phyloP scores from a whole-genome alignment of 1,140 invertebrate genomes.

The Hylaeus volcanicus region DNA sequence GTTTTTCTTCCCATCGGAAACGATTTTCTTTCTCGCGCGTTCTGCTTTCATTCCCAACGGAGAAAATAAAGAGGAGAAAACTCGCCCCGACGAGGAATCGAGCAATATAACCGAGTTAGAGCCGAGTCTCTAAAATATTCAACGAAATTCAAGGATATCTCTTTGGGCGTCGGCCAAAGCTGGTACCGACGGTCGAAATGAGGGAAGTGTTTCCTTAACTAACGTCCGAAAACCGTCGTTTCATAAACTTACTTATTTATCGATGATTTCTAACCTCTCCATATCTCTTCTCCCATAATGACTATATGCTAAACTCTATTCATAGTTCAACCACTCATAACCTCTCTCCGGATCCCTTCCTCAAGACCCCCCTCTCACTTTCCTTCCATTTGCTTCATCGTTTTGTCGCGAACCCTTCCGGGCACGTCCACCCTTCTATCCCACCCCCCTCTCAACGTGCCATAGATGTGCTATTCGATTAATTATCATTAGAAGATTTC shows the following conservation, averaged over 20 bases:
- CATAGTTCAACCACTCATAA: slow-evolving; percentile 80
- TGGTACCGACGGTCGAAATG: slow-evolving; percentile 47
- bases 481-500: slow-evolving; percentile 59
- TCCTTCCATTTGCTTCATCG: not conserved
- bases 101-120: slow-evolving; percentile 45
- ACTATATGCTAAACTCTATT: slow-evolving; percentile 79
- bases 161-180: slow-evolving; percentile 53
- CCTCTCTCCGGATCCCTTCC: slow-evolving; percentile 53
- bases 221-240: slow-evolving; percentile 55
- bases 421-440: not conserved
- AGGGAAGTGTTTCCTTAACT: slow-evolving; percentile 57
- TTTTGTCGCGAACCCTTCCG: not conserved
- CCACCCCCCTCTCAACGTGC: slow-evolving; percentile 44
- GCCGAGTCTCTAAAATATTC: slow-evolving; percentile 46
- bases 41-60: not conserved
- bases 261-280: slow-evolving; percentile 63
- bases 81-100: not conserved
- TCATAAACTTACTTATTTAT: slow-evolving; percentile 61
- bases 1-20: not conserved
- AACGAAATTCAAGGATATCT: slow-evolving; percentile 56
- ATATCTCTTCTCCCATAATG: slow-evolving; percentile 58
- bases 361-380: slow-evolving; percentile 12
- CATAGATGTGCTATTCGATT: slow-evolving; percentile 54
- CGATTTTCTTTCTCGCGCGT: not conserved
- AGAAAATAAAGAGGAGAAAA: not conserved